Percentiles rank a stretch among this genome's conserved stretches.
Conservation (phyloP, 2,888 invertebrate species). For the Flabesymbios commensalis region DNA sequence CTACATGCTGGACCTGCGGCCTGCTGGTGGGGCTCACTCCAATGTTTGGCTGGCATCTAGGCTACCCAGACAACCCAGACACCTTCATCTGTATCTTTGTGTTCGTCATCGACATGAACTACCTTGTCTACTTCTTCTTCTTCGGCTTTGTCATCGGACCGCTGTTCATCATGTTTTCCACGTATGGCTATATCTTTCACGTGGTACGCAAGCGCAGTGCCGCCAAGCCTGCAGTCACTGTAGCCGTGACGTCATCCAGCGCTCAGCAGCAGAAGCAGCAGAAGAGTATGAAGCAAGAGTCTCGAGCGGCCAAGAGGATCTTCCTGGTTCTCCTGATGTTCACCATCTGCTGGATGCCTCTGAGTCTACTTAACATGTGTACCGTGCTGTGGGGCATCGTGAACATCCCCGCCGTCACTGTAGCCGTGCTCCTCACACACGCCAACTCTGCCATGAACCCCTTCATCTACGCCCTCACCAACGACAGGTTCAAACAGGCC, state of each 20-base stretch:
- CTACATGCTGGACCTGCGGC: constrained; percentile 45
- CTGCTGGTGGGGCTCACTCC: constrained; percentile 52
- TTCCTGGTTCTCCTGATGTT: constrained; percentile 49
- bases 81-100: constrained; percentile 46
- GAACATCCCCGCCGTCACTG: neutral
- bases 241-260: too few species aligned
- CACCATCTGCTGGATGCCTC: constrained; percentile 52
- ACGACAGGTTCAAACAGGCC: constrained; percentile 46
- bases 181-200: constrained; percentile 52
- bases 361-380: constrained; percentile 49
- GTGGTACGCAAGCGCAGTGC: constrained; percentile 2
- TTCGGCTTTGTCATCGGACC: constrained; percentile 51
- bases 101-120: constrained; percentile 52
- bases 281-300: neutral
- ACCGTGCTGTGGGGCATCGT: constrained; percentile 18
- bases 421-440: constrained; percentile 49
- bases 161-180: constrained; percentile 47
- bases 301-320: constrained; percentile 49
- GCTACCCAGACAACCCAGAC: constrained; percentile 22
- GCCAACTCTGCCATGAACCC: constrained; percentile 55
- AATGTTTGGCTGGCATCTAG: constrained; percentile 54
- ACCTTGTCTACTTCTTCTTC: constrained; percentile 58
- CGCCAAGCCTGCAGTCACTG: too few species aligned
- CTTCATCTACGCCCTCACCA: constrained; percentile 52
- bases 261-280: too few species aligned